Conservation (phyloP, 2,797 vertebrate genomes). For the Malurus leucopterus region DNA sequence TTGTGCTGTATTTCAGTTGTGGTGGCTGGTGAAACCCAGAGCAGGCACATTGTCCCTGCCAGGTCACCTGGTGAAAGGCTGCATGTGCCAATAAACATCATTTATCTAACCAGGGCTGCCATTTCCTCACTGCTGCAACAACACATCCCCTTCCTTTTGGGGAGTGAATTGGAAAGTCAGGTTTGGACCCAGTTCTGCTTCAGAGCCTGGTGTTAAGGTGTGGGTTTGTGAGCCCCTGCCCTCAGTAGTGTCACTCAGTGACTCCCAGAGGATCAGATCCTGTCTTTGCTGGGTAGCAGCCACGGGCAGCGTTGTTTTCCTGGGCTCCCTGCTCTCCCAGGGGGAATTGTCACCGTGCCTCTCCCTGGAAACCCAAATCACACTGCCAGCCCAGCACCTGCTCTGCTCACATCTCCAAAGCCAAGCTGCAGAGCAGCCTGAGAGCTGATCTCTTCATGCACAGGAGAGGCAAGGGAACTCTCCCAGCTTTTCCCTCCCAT, state of each 20-base stretch:
- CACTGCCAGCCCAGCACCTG: constrained; percentile 24
- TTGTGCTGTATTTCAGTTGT: not conserved
- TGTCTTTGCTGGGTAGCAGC: constrained; percentile 20
- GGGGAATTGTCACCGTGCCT: not conserved
- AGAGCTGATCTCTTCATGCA: not conserved
- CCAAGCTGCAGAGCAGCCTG: not conserved
- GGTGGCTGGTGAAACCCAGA: not conserved
- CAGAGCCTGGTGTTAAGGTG: not conserved
- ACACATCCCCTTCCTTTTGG: not conserved
- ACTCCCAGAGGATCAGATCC: constrained; percentile 33
- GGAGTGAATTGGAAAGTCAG: not conserved
- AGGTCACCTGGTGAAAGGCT: not conserved
- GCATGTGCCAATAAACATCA: not conserved
- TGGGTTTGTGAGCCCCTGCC: not conserved
- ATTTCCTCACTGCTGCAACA: not conserved
- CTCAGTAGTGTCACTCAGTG: not conserved
- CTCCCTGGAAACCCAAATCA: not conserved
- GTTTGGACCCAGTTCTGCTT: not conserved
- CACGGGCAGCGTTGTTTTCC: not conserved
- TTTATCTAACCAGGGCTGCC: not conserved
- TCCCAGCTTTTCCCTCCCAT: not conserved
- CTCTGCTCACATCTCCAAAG: not conserved
- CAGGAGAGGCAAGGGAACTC: not conserved
- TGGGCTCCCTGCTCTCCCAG: constrained; percentile 1
- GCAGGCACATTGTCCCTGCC: not conserved